Evolutionary conservation across 2,797 vertebrate genomes (phyloP).

Genomic region (Hephaestus fuliginosus): DNA sequence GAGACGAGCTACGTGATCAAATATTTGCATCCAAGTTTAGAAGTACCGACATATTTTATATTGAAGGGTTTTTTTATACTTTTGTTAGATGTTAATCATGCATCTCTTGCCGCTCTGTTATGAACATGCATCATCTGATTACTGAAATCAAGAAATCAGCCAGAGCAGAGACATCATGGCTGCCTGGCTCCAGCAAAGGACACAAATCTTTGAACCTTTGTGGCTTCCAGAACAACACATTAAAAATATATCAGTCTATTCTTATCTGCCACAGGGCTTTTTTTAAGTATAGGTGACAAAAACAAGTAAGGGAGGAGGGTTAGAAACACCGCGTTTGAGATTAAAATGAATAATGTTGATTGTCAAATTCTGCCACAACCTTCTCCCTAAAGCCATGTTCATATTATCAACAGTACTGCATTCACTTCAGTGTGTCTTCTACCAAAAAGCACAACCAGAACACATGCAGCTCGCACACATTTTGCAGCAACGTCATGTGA

Average conservation of each 20-base stretch:
- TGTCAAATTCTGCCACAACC: not conserved
- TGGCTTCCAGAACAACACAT: not conserved
- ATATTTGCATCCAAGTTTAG: slow-evolving; percentile 15
- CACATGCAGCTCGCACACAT: not conserved
- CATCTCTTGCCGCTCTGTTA: not conserved
- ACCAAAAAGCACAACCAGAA: not conserved
- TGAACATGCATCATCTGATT: not conserved
- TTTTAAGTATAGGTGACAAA: not conserved
- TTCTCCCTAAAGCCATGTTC: no score
- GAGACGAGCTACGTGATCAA: slow-evolving; percentile 35
- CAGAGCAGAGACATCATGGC: not conserved
- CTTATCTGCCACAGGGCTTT: not conserved
- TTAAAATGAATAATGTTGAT: not conserved
- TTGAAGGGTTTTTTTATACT: not conserved
- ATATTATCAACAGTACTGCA: not conserved
- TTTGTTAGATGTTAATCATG: slow-evolving; percentile 17
- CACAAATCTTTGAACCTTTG: no score
- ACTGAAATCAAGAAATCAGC: slow-evolving; percentile 6
- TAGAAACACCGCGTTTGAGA: no score
- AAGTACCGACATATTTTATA: not conserved
- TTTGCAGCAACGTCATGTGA: not conserved
- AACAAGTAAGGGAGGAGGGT: no score
- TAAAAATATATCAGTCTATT: not conserved
- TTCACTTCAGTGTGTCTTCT: not conserved
- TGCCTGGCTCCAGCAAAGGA: not conserved